Evolutionary conservation across 2,113 vertebrate genomes (phyloP).

Genomic region (Cygnus buccinator): DNA sequence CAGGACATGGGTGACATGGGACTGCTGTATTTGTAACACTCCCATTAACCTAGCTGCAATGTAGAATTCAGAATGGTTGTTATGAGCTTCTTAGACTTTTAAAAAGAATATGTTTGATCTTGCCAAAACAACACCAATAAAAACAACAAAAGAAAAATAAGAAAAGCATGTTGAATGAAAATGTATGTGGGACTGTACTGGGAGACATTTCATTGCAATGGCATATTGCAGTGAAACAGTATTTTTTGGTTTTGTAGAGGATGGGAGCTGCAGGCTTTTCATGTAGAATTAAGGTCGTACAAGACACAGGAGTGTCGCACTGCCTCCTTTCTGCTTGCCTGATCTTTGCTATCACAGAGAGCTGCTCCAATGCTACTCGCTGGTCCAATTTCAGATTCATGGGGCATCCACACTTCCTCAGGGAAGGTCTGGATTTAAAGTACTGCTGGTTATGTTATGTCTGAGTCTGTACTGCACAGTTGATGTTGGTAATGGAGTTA

Average conservation of each 20-base stretch:
- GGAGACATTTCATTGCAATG: neutral
- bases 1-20: neutral
- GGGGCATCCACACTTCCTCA: neutral
- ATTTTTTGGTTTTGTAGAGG: neutral
- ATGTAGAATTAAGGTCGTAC: neutral
- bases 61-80: neutral
- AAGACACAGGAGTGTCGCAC: neutral
- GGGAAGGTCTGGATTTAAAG: neutral
- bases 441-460: neutral
- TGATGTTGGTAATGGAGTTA: neutral
- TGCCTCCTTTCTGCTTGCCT: neutral
- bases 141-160: fast-evolving
- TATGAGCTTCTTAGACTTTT: neutral
- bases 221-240: neutral
- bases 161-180: neutral
- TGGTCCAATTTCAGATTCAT: neutral
- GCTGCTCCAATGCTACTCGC: neutral
- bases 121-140: neutral
- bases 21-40: neutral
- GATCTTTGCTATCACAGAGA: neutral
- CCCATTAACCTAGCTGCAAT: neutral
- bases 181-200: neutral
- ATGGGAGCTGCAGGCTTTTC: neutral
- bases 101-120: neutral
- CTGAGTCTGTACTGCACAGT: neutral